Conservation (phyloP, 1,140 invertebrate genomes). For the Hormaphis cornu region DNA sequence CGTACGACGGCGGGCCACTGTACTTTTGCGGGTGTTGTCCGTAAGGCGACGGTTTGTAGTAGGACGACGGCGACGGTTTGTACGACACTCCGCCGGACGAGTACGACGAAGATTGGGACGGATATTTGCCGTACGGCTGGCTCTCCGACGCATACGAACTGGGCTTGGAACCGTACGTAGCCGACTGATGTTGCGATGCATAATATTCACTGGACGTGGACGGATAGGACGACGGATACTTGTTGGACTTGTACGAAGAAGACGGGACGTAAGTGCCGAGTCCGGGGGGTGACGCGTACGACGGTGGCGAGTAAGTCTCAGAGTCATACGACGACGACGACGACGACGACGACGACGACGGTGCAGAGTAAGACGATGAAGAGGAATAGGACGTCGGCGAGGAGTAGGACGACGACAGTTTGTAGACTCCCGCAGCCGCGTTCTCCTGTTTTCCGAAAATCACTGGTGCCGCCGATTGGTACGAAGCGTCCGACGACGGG, state of each 20-base stretch:
- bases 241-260: background rate
- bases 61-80: background rate
- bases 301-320: background rate
- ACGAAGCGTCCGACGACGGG: background rate
- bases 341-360: background rate
- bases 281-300: background rate
- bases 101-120: background rate
- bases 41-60: constrained; percentile 2
- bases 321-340: too few species aligned
- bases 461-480: constrained; percentile 5
- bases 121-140: background rate
- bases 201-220: constrained; percentile 5
- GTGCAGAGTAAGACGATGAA: background rate
- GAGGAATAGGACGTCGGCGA: background rate
- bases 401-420: background rate
- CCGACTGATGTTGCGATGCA: background rate
- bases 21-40: constrained; percentile 7
- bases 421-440: background rate
- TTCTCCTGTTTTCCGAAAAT: background rate
- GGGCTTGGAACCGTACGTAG: background rate
- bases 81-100: background rate
- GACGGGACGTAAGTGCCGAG: background rate
- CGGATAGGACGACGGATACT: constrained; percentile 2
- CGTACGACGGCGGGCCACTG: background rate
- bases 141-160: background rate